Percentiles rank a stretch among this genome's conserved stretches.
These are phyloP conservation scores for Macropus fuliginosus DNA, from an alignment of 2,797 vertebrate species.

Conservation along the genomic window DNA sequence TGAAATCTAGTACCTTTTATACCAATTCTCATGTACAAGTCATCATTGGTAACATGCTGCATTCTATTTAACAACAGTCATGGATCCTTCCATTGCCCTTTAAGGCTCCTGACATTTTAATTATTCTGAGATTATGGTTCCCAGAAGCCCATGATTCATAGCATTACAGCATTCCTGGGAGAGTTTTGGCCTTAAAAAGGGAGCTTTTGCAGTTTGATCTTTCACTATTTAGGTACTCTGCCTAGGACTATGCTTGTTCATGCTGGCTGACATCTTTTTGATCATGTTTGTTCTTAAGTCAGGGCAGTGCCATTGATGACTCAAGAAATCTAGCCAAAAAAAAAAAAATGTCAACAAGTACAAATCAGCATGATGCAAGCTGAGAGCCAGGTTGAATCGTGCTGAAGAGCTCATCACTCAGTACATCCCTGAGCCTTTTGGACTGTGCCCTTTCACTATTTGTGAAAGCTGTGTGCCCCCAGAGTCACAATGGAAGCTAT, in stretches of 20 bases:
- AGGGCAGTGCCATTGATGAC: neutral
- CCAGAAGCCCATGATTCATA: neutral
- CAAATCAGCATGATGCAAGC: neutral
- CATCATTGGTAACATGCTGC: neutral
- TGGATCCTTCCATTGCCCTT: neutral
- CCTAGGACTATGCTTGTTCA: neutral
- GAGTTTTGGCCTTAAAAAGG: neutral
- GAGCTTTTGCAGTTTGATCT: neutral
- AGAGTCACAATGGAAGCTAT: neutral
- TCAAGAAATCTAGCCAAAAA: neutral
- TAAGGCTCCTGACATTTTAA: neutral
- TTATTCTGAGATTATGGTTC: neutral
- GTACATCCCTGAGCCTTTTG: neutral
- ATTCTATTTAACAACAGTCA: neutral
- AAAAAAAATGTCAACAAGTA: neutral
- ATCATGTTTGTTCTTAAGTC: neutral
- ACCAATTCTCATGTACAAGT: neutral
- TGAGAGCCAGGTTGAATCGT: neutral
- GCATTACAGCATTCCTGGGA: neutral
- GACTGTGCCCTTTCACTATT: neutral
- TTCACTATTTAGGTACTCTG: neutral
- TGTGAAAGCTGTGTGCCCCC: neutral
- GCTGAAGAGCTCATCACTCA: neutral
- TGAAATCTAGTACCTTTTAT: neutral
- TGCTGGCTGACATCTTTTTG: neutral